phyloP scores from a whole-genome alignment of 2,888 invertebrate genomes.

The Torymus tubicola region DNA sequence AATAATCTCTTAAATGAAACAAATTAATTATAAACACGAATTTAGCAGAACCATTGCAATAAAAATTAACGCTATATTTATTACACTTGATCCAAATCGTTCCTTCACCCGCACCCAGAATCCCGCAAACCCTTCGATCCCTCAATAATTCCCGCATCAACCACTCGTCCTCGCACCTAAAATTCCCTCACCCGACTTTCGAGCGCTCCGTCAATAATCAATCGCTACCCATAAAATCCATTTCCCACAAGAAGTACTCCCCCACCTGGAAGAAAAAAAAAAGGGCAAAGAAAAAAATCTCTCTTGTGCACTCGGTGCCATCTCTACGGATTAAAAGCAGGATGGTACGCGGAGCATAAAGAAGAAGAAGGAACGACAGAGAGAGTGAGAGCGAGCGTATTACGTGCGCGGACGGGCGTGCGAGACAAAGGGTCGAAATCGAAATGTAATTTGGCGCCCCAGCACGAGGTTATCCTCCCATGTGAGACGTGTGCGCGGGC shows the following conservation, averaged over 20 bases:
- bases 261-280: no score
- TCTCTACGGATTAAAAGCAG: neutral
- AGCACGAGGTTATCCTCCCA: constrained; percentile 36
- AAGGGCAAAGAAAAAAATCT: no score
- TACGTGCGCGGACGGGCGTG: neutral
- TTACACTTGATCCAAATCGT: no score
- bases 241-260: no score
- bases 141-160: no score
- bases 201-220: constrained; percentile 13
- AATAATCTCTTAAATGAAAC: no score
- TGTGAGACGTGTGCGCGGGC: constrained; percentile 5
- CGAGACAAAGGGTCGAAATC: constrained; percentile 49
- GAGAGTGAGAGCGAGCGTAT: no score
- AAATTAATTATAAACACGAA: no score
- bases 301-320: neutral
- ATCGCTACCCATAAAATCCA: neutral
- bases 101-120: no score
- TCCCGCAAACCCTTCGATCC: no score
- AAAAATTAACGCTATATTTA: no score
- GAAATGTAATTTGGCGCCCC: constrained; percentile 53
- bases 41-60: no score
- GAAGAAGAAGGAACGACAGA: neutral
- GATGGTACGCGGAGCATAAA: neutral
- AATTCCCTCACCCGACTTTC: constrained; percentile 17
- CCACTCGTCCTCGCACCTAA: neutral